A percentile compares a stretch with the other conserved stretches of the same genome.
Conservation (phyloP, 2,888 invertebrate genomes). For the Pachydiplax longipennis region DNA sequence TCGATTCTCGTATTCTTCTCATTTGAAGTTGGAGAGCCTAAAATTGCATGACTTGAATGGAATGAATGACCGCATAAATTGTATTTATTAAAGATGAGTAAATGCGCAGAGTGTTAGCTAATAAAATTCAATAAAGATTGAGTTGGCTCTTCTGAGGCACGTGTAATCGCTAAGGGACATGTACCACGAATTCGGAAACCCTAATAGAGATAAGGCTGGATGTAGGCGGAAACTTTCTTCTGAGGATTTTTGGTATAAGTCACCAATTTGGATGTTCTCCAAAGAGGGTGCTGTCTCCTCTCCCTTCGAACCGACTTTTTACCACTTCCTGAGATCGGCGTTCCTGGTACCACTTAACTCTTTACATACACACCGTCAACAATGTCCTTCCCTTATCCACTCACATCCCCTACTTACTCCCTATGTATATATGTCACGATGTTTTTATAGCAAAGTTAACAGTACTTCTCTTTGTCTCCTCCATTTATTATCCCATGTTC, state of each 20-base stretch:
- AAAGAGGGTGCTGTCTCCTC: background rate
- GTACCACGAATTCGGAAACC: no score
- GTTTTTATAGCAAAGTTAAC: background rate
- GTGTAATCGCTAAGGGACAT: no score
- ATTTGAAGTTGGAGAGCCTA: no score
- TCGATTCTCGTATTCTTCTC: no score
- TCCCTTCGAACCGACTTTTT: background rate
- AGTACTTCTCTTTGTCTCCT: background rate
- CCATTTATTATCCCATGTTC: background rate
- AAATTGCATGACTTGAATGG: no score
- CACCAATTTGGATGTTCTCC: constrained; percentile 24
- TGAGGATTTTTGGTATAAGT: background rate
- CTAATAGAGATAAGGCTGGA: background rate
- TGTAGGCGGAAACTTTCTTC: background rate
- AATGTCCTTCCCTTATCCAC: background rate
- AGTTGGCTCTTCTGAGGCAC: no score
- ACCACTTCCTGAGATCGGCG: background rate
- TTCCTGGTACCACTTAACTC: constrained; percentile 22
- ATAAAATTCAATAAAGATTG: no score
- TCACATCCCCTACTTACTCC: background rate
- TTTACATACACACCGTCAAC: background rate
- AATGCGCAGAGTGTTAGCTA: no score
- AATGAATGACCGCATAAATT: no score
- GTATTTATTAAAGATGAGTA: no score
- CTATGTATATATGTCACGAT: background rate